Conservation (phyloP, 1,140 invertebrate species). For the Hyles euphorbiae region DNA sequence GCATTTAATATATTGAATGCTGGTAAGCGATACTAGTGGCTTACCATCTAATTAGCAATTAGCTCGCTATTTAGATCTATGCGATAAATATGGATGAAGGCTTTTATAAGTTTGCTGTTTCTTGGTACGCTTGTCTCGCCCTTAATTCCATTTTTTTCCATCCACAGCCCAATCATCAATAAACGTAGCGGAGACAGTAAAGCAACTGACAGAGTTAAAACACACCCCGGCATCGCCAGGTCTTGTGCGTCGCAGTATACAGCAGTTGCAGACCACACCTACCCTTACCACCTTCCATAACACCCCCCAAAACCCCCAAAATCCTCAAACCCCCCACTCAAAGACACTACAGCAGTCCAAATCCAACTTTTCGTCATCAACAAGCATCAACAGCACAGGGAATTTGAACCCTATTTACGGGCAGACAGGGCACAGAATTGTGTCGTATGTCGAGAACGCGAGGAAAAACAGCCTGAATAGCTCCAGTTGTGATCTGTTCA, state of each 20-base stretch:
- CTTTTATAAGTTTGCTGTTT: too few relatives aligned
- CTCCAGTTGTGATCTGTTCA: conserved; percentile 55
- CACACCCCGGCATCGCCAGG: conserved; percentile 91
- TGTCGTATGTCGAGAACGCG: conserved; percentile 58
- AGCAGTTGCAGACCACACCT: conserved; percentile 41
- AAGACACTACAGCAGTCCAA: conserved; percentile 45
- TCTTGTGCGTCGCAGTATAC: conserved; percentile 78
- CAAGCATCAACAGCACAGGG: conserved; percentile 47
- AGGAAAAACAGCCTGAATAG: conserved; percentile 61
- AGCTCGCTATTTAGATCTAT: too few relatives aligned
- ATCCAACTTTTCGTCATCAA: conserved; percentile 54
- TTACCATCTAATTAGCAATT: too few relatives aligned
- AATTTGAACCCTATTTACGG: conserved; percentile 73
- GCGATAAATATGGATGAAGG: too few relatives aligned
- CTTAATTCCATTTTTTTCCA: neutral
- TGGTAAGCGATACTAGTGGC: too few relatives aligned
- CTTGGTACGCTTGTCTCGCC: too few relatives aligned
- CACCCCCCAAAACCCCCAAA: too few relatives aligned
- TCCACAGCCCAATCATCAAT: conserved; percentile 23
- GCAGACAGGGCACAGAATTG: conserved; percentile 63
- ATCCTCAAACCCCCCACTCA: too few relatives aligned
- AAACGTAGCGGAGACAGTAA: conserved; percentile 91
- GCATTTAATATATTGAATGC: too few relatives aligned
- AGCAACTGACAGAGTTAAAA: conserved; percentile 88
- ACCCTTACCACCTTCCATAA: conserved; percentile 72